phyloP scores from a whole-genome alignment of 1,140 invertebrate species.

The Trachymyrmex cornetzi region DNA sequence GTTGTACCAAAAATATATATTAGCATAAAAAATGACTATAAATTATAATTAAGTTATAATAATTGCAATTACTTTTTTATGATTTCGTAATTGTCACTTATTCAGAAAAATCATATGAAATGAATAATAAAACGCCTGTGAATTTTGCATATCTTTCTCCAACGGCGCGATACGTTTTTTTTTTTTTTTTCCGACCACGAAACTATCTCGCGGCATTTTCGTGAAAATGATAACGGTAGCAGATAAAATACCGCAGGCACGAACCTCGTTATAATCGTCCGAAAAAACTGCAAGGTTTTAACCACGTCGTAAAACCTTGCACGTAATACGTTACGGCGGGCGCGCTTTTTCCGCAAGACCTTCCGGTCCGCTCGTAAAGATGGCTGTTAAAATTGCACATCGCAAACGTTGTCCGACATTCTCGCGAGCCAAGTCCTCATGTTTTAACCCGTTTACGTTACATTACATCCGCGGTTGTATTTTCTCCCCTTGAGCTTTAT shows the following conservation, averaged over 20 bases:
- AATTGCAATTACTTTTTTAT: too few species aligned
- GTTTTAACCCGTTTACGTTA: conserved; percentile 22
- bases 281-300: conserved; percentile 45
- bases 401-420: conserved; percentile 7
- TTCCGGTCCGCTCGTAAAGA: conserved; percentile 22
- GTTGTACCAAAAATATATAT: too few species aligned
- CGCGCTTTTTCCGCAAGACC: conserved; percentile 15
- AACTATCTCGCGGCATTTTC: background rate
- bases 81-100: too few species aligned
- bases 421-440: background rate
- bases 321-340: conserved; percentile 28
- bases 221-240: background rate
- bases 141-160: background rate
- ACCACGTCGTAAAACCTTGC: conserved; percentile 30
- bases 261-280: conserved; percentile 6
- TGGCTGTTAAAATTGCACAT: conserved; percentile 37
- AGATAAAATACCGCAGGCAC: conserved; percentile 14
- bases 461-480: conserved; percentile 8
- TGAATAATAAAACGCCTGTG: too few species aligned
- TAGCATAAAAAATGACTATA: too few species aligned
- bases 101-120: too few species aligned
- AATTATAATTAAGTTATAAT: too few species aligned
- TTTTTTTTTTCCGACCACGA: background rate
- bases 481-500: background rate
- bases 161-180: background rate